Evolutionary conservation across 92 coral and sea anemone genomes (phyloP).

Genomic region (Actinostola sp.): DNA sequence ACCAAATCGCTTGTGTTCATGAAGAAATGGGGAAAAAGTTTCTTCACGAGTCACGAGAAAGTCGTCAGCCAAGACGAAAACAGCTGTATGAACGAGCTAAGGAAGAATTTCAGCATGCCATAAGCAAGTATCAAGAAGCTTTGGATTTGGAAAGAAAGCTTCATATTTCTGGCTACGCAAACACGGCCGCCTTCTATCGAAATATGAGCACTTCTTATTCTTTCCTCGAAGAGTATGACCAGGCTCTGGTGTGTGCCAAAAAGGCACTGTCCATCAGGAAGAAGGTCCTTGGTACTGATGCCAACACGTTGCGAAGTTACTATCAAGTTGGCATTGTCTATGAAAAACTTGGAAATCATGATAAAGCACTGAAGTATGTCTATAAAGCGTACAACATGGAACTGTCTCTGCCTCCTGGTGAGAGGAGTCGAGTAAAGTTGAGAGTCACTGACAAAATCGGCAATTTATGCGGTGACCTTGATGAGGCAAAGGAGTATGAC

Average conservation of each 20-base stretch:
- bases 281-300: slow-evolving; percentile 54
- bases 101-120: slow-evolving; percentile 11
- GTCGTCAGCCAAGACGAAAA: not conserved
- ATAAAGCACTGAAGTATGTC: slow-evolving; percentile 43
- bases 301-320: slow-evolving; percentile 44
- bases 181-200: slow-evolving; percentile 52
- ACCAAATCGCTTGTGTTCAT: slow-evolving; percentile 53
- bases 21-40: slow-evolving; percentile 27
- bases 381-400: slow-evolving; percentile 63
- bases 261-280: slow-evolving; percentile 50
- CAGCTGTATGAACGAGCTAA: not conserved
- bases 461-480: not conserved
- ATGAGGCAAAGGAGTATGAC: slow-evolving; percentile 7
- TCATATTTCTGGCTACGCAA: slow-evolving; percentile 26
- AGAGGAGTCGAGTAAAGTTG: slow-evolving; percentile 49
- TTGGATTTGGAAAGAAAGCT: slow-evolving; percentile 50
- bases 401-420: slow-evolving; percentile 39
- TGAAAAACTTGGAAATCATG: slow-evolving; percentile 3
- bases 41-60: slow-evolving; percentile 10
- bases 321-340: slow-evolving; percentile 56
- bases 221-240: slow-evolving; percentile 17
- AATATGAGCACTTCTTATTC: slow-evolving; percentile 57
- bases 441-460: slow-evolving; percentile 19
- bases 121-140: slow-evolving; percentile 45
- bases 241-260: slow-evolving; percentile 39